These are phyloP conservation scores for Eristalis tenax DNA, from an alignment of 2,888 invertebrate genomes.

Conservation along the genomic window DNA sequence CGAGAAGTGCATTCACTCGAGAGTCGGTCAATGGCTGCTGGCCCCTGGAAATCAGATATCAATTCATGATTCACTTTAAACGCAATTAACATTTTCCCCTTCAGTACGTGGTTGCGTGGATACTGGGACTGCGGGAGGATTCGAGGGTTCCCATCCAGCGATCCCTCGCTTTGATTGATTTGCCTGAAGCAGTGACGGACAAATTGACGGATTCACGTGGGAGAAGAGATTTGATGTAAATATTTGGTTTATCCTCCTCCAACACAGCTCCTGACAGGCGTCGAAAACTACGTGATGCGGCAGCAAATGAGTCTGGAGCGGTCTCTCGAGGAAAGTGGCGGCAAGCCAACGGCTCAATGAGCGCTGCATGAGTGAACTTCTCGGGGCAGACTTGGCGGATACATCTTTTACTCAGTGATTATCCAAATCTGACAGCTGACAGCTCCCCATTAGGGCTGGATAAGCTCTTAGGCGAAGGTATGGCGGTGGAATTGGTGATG, in stretches of 20 bases:
- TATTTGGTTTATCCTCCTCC: slow-evolving; percentile 30
- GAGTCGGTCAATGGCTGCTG: slow-evolving; percentile 16
- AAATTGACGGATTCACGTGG: slow-evolving; percentile 26
- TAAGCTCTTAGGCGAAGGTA: no score
- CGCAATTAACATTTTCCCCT: slow-evolving; percentile 49
- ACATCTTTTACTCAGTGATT: background rate
- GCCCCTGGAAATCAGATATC: slow-evolving; percentile 22
- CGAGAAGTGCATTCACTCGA: slow-evolving; percentile 40
- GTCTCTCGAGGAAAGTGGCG: no score
- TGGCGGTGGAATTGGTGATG: background rate
- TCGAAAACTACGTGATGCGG: slow-evolving; percentile 27
- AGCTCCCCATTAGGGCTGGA: background rate
- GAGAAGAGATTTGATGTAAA: slow-evolving; percentile 19
- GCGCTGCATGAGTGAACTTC: background rate
- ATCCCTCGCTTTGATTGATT: slow-evolving; percentile 25
- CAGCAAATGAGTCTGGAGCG: background rate
- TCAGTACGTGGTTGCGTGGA: no score
- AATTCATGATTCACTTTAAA: slow-evolving; percentile 56
- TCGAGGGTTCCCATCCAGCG: no score
- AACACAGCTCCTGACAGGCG: slow-evolving; percentile 31
- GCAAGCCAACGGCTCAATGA: background rate
- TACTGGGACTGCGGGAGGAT: no score
- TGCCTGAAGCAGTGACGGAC: slow-evolving; percentile 27
- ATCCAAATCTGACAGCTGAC: background rate
- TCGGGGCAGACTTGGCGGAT: background rate